These are phyloP conservation scores for Xanthia icteritia DNA, from an alignment of 2,888 invertebrate genomes.

Conservation along the genomic window DNA sequence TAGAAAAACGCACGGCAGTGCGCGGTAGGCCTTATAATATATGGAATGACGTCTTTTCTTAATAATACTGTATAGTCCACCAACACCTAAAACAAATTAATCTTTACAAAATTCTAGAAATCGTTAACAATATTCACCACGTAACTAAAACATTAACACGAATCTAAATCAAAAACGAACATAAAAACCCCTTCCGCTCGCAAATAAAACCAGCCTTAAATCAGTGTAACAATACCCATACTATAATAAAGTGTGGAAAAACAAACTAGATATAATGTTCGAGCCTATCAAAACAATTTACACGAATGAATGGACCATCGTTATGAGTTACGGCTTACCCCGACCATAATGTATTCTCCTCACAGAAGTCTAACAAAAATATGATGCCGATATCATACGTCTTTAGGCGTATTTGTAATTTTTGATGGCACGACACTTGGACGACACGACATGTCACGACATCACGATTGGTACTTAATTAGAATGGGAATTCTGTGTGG, in stretches of 20 bases:
- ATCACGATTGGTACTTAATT: no score
- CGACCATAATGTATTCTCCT: constrained; percentile 56
- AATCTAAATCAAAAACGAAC: constrained; percentile 18
- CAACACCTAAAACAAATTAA: not conserved
- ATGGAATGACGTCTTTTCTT: not conserved
- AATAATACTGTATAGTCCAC: not conserved
- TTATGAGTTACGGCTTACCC: constrained; percentile 33
- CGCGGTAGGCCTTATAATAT: no score
- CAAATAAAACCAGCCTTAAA: constrained; percentile 50
- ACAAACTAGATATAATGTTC: constrained; percentile 43
- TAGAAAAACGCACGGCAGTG: no score
- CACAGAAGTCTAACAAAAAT: constrained; percentile 60
- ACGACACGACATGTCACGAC: not conserved
- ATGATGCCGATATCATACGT: constrained; percentile 57
- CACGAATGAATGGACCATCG: constrained; percentile 56
- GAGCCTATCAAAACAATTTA: constrained; percentile 61
- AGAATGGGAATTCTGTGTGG: not conserved
- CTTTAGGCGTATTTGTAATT: constrained; percentile 36
- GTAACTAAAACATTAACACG: constrained; percentile 31
- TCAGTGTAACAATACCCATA: constrained; percentile 35
- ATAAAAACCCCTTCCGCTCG: constrained; percentile 42
- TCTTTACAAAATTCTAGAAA: not conserved
- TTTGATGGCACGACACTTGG: constrained; percentile 33
- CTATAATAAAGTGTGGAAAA: constrained; percentile 51
- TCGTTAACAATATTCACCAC: not conserved